These are phyloP conservation scores for Danio choprae DNA, from an alignment of 2,797 vertebrate genomes.

Conservation along the genomic window DNA sequence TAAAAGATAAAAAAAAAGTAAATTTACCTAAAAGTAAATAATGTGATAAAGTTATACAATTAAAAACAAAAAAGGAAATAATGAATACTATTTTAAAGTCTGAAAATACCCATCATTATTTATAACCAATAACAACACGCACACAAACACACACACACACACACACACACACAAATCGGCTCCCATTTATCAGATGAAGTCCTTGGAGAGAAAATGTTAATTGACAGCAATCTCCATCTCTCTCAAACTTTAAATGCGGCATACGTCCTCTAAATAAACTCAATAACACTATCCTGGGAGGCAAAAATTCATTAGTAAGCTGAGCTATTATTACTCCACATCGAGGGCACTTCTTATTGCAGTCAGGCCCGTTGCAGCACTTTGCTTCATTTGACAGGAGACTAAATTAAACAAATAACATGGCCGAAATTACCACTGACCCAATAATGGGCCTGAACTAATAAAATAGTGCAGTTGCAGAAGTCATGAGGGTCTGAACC, in stretches of 20 bases:
- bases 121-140: slow-evolving; percentile 10
- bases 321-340: slow-evolving; percentile 26
- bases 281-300: slow-evolving; percentile 29
- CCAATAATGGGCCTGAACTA: slow-evolving; percentile 45
- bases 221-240: slow-evolving; percentile 35
- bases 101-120: slow-evolving; percentile 5
- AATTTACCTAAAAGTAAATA: no score
- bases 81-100: not conserved
- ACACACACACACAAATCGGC: not conserved
- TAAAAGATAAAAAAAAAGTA: no score
- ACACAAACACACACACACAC: no score
- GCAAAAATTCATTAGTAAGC: slow-evolving; percentile 41
- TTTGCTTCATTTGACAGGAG: slow-evolving; percentile 47
- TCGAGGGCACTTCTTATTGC: slow-evolving; percentile 43
- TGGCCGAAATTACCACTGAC: slow-evolving; percentile 44
- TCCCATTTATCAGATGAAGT: slow-evolving; percentile 5
- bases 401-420: slow-evolving; percentile 41
- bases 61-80: not conserved
- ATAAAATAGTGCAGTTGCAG: slow-evolving; percentile 23
- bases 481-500: slow-evolving; percentile 31
- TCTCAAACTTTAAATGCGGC: slow-evolving; percentile 27
- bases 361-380: slow-evolving; percentile 33
- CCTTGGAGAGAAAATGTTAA: slow-evolving; percentile 18
- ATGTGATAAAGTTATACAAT: no score
- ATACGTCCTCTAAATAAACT: slow-evolving; percentile 13